Conservation (phyloP, 1,140 invertebrate species). For the Periplaneta americana region DNA sequence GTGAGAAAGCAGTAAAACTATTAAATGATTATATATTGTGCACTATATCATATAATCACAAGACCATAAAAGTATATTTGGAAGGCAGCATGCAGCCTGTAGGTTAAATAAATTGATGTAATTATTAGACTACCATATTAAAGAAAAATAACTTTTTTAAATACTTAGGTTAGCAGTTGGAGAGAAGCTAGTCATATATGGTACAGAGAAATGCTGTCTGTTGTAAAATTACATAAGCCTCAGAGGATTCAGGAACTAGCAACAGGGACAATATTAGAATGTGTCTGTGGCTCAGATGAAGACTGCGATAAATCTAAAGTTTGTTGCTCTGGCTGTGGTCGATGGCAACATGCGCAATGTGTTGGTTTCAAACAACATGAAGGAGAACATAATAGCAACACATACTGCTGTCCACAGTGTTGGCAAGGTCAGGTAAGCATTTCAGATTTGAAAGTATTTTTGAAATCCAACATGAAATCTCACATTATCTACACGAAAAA, state of each 20-base stretch:
- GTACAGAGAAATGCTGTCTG: neutral
- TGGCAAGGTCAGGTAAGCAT: conserved; percentile 42
- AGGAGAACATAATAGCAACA: conserved; percentile 30
- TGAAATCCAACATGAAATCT: too few species aligned
- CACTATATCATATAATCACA: neutral
- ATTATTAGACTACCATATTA: neutral
- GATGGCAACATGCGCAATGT: conserved; percentile 55
- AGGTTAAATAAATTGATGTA: neutral
- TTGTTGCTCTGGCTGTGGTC: conserved; percentile 48
- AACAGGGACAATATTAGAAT: neutral
- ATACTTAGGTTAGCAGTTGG: too few species aligned
- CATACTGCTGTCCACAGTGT: conserved; percentile 59
- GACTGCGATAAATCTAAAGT: neutral
- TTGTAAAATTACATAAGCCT: neutral
- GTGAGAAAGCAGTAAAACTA: too few species aligned
- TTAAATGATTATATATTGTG: neutral
- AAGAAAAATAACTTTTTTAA: neutral
- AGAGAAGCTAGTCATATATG: neutral
- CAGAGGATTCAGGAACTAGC: neutral
- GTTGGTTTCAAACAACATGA: conserved; percentile 43
- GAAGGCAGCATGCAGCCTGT: neutral
- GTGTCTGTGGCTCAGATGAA: conserved; percentile 1
- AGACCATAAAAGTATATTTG: neutral
- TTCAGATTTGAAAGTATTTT: too few species aligned
- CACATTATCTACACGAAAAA: too few species aligned